Conservation (phyloP, 2,888 invertebrate species). For the Liposcelis brunnea region DNA sequence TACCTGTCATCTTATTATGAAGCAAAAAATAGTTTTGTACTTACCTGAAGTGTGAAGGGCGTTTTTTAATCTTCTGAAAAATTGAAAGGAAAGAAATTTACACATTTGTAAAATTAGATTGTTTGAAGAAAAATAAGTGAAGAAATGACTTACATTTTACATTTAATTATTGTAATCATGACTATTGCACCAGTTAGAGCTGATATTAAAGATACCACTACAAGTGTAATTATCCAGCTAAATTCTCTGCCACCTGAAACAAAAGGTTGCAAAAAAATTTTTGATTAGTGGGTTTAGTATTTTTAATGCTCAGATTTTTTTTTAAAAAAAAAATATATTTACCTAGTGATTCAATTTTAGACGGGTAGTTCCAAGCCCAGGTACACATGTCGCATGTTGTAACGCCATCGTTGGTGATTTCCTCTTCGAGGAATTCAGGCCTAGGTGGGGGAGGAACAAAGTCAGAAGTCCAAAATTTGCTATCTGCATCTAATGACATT, state of each 20-base stretch:
- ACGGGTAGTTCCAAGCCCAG: constrained; percentile 42
- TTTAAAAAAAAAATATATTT: no score
- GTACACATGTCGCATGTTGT: constrained; percentile 57
- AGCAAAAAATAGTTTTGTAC: no score
- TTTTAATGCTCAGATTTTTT: no score
- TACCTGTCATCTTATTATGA: no score
- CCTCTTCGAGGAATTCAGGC: constrained; percentile 41
- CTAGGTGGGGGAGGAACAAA: constrained; percentile 49
- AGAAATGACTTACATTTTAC: constrained; percentile 35
- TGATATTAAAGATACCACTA: constrained; percentile 51
- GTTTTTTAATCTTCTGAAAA: no score
- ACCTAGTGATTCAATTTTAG: no score
- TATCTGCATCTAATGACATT: constrained; percentile 16
- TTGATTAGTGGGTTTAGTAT: no score
- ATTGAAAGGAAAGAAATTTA: no score
- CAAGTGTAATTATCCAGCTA: constrained; percentile 50
- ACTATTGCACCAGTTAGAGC: constrained; percentile 52
- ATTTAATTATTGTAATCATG: constrained; percentile 51
- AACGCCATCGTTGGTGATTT: constrained; percentile 44
- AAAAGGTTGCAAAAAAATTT: no score
- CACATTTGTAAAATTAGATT: no score
- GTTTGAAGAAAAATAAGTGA: no score
- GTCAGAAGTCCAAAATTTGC: constrained; percentile 15
- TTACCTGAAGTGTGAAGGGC: no score
- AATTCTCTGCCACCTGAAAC: constrained; percentile 40